Evolutionary conservation across 2,113 vertebrate genomes (phyloP).

Genomic region (Odontesthes bonariensis): DNA sequence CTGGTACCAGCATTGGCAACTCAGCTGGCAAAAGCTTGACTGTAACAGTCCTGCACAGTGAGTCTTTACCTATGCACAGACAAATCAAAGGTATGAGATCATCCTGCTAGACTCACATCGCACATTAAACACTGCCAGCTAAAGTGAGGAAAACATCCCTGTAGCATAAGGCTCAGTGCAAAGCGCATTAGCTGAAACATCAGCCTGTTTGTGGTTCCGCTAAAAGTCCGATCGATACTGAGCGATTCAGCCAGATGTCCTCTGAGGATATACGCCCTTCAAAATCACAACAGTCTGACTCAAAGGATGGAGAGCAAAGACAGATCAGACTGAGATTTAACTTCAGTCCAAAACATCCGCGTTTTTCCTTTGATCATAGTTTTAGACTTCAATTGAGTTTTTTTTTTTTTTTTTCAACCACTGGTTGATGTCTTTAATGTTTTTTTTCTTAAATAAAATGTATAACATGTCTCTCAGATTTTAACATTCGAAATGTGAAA

Average conservation of each 20-base stretch:
- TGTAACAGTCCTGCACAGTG: too few species aligned
- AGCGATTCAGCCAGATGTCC: conserved; percentile 37
- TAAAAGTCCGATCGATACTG: conserved; percentile 41
- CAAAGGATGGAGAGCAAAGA: conserved; percentile 19
- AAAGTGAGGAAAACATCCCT: conserved; percentile 19
- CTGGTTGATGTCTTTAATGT: too few species aligned
- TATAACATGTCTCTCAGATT: background rate
- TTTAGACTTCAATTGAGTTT: background rate
- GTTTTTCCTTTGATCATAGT: background rate
- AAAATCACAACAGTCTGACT: background rate
- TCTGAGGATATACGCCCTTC: conserved; percentile 21
- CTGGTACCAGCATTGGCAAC: too few species aligned
- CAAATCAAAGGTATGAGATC: conserved; percentile 22
- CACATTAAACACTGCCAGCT: conserved; percentile 3
- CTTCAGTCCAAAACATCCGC: background rate
- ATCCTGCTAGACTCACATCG: background rate
- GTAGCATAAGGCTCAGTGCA: conserved; percentile 7
- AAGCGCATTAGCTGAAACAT: conserved; percentile 53
- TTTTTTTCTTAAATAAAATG: too few species aligned
- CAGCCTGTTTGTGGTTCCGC: conserved; percentile 46
- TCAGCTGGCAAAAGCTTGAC: too few species aligned
- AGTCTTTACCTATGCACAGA: too few species aligned
- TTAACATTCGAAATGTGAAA: background rate
- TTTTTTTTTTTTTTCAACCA: background rate
- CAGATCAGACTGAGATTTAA: background rate